Base-by-base conservation (phyloP, 2,113 vertebrate genomes). In the Plotosus lineatus region DNA sequence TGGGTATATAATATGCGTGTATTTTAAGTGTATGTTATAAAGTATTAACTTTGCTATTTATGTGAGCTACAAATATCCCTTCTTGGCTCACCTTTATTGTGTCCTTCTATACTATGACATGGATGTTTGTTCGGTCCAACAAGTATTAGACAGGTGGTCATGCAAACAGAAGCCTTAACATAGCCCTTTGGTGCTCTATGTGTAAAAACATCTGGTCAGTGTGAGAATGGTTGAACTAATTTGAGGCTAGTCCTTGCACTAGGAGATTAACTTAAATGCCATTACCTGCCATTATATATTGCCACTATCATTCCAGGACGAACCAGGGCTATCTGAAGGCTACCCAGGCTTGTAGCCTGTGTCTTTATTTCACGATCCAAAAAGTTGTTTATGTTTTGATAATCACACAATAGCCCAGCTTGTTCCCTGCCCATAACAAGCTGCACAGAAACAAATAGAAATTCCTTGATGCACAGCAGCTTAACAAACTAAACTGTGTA, bases 251-350 rank as follows among this genome's bases (percentile, higher is more conserved):
- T 77, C 53, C 19, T 77, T 82, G 79, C 78, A 77, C 76, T 61
- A 33, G 11, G 75, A 83, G 80, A 84, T 86, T 84, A 86, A 84
- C 60, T 44, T 55, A 26, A 75, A 83, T 78, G 44, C 82, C 55
- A 84, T n/a, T n/a, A n/a, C n/a, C n/a, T n/a, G n/a, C n/a, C n/a
- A n/a, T n/a, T n/a, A n/a, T n/a, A n/a, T n/a, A n/a, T n/a, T n/a
- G n/a, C n/a, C n/a, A n/a, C n/a, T n/a, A n/a, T n/a, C n/a, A n/a
- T n/a, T n/a, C n/a, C n/a, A n/a, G n/a, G n/a, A n/a, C n/a, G n/a
- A n/a, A n/a, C n/a, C n/a, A n/a, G n/a, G n/a, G n/a, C n/a, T n/a
- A n/a, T n/a, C n/a, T n/a, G n/a, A n/a, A n/a, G n/a, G n/a, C n/a
- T n/a, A n/a, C n/a, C n/a, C n/a, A n/a, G n/a, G n/a, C n/a, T n/a